Conservation (phyloP, 2,888 invertebrate species). For the Nemoura dubitans region DNA sequence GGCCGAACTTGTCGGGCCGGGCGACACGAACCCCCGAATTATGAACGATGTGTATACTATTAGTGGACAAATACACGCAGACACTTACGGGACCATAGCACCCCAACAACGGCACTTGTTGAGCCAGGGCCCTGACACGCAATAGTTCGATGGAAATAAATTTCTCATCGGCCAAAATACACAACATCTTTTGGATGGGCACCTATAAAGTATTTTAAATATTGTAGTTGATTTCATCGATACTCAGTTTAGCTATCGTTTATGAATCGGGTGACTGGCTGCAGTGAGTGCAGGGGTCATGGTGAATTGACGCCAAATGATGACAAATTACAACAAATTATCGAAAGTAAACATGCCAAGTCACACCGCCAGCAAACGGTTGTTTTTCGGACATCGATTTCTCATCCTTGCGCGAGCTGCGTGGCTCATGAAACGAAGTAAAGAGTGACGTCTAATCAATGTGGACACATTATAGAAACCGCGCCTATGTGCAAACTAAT, state of each 20-base stretch:
- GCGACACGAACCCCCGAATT: neutral
- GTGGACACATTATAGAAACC: neutral
- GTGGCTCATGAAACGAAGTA: neutral
- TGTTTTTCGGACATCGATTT: slow-evolving; percentile 12
- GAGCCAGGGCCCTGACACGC: neutral
- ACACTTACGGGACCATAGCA: neutral
- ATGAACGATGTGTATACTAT: neutral
- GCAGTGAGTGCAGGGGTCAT: neutral
- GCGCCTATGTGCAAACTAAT: neutral
- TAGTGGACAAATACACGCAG: neutral
- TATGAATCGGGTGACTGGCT: neutral
- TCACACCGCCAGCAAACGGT: neutral
- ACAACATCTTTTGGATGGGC: neutral
- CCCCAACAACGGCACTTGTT: neutral
- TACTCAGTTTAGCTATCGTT: neutral
- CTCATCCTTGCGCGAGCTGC: neutral
- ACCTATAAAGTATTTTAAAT: neutral
- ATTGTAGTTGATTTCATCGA: neutral
- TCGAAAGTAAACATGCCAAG: slow-evolving; percentile 12
- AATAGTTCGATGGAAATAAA: neutral
- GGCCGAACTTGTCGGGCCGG: neutral
- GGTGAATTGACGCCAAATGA: slow-evolving; percentile 12
- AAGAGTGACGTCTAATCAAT: neutral
- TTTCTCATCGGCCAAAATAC: neutral
- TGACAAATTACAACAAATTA: slow-evolving; percentile 7